These are phyloP conservation scores for Myodes glareolus DNA, from an alignment of 2,113 vertebrate genomes.

Conservation along the genomic window DNA sequence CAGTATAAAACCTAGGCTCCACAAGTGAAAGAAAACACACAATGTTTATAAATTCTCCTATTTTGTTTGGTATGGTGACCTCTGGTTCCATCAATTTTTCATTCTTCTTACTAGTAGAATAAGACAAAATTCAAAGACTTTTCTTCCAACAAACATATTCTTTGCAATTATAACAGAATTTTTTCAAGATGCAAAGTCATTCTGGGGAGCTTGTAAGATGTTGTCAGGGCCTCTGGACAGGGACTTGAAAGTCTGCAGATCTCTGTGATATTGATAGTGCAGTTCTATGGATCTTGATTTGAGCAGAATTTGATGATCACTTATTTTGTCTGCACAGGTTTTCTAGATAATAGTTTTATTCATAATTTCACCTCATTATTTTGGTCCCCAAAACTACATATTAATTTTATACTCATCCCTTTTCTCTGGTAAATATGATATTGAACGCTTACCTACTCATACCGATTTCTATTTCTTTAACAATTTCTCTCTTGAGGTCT, in stretches of 20 bases:
- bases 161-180: not conserved
- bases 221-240: not conserved
- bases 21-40: not conserved
- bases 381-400: not conserved
- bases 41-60: not conserved
- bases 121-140: not conserved
- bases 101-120: not conserved
- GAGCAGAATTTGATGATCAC: not conserved
- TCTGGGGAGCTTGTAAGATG: not conserved
- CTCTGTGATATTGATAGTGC: not conserved
- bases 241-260: not conserved
- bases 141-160: not conserved
- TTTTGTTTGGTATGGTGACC: not conserved
- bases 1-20: not conserved
- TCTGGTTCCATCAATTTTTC: not conserved
- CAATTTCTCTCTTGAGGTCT: constrained; percentile 33
- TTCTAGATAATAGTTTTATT: not conserved
- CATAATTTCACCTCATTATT: constrained; percentile 44
- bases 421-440: not conserved
- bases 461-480: not conserved
- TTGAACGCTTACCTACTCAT: not conserved
- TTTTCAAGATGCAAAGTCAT: constrained; percentile 13
- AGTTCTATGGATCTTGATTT: not conserved
- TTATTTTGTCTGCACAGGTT: not conserved
- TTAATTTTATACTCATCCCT: not conserved